Percentiles rank a stretch among this genome's conserved stretches.
Evolutionary conservation across 2,888 invertebrate species (phyloP).

Genomic region (Zaprionus obscuricornis): DNA sequence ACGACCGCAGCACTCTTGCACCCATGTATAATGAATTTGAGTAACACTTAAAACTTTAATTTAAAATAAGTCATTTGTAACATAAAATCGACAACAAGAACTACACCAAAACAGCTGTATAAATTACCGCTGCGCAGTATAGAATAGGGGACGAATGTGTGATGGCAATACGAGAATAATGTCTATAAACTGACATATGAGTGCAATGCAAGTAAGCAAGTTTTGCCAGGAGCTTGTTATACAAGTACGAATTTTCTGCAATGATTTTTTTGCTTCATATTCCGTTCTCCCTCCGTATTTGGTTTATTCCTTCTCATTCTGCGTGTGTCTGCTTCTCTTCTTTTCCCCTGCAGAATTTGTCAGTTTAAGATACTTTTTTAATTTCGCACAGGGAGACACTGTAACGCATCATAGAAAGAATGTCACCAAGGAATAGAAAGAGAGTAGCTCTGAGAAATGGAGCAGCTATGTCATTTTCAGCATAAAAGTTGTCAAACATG

Average conservation of each 20-base stretch:
- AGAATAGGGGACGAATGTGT: conserved; percentile 5
- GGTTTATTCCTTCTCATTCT: background rate
- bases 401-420: conserved; percentile 51
- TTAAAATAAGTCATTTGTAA: conserved; percentile 55
- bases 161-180: conserved; percentile 18
- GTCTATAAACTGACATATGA: conserved; percentile 58
- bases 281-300: background rate
- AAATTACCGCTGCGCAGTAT: conserved; percentile 46
- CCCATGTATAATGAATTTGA: conserved; percentile 54
- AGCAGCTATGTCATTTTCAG: conserved; percentile 14
- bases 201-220: conserved; percentile 17
- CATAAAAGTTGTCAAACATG: conserved; percentile 70
- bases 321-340: conserved; percentile 1
- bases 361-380: conserved; percentile 45
- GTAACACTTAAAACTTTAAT: conserved; percentile 61
- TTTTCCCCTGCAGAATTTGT: conserved; percentile 4
- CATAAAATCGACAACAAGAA: conserved; percentile 12
- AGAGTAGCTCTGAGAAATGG: background rate
- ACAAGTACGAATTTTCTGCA: conserved; percentile 32
- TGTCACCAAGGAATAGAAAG: conserved; percentile 4
- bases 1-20: too few relatives aligned
- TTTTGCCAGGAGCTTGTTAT: conserved; percentile 35
- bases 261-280: conserved; percentile 27
- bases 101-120: conserved; percentile 40
- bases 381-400: conserved; percentile 62